phyloP scores from a whole-genome alignment of 2,113 vertebrate genomes.

The Microcebus lehilahytsara region DNA sequence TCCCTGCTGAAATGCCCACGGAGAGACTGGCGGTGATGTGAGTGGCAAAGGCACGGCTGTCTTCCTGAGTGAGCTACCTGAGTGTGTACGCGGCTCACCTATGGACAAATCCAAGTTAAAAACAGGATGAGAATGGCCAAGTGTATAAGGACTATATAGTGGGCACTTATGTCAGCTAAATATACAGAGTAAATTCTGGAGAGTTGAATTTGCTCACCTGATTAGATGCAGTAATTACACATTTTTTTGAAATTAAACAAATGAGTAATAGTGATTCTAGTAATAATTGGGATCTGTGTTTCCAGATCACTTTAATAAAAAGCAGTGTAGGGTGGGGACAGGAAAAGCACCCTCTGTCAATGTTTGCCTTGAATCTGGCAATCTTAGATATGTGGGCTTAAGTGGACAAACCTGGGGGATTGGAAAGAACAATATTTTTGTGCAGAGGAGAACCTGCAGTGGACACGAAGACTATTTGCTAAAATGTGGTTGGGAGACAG shows the following conservation, averaged over 20 bases:
- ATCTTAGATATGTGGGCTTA: background rate
- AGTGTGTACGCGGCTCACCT: fast-evolving
- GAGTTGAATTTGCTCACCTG: background rate
- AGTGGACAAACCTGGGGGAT: background rate
- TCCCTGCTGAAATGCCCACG: background rate
- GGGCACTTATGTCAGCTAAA: background rate
- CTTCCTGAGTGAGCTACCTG: background rate
- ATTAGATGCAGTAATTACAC: background rate
- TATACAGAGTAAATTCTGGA: fast-evolving
- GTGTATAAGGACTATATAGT: fast-evolving
- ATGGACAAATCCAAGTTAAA: fast-evolving
- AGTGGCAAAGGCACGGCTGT: too few relatives aligned
- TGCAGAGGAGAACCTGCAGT: background rate
- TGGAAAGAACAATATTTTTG: background rate
- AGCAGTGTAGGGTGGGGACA: background rate
- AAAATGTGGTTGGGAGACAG: background rate
- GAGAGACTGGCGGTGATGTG: background rate
- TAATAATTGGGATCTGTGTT: background rate
- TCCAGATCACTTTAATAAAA: background rate
- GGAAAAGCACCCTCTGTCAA: background rate
- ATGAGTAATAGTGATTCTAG: background rate
- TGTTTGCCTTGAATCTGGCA: background rate
- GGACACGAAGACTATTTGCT: background rate
- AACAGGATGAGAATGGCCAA: background rate
- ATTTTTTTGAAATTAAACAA: background rate